These are phyloP conservation scores for Sitophilus oryzae DNA, from an alignment of 1,140 invertebrate species.

Conservation along the genomic window DNA sequence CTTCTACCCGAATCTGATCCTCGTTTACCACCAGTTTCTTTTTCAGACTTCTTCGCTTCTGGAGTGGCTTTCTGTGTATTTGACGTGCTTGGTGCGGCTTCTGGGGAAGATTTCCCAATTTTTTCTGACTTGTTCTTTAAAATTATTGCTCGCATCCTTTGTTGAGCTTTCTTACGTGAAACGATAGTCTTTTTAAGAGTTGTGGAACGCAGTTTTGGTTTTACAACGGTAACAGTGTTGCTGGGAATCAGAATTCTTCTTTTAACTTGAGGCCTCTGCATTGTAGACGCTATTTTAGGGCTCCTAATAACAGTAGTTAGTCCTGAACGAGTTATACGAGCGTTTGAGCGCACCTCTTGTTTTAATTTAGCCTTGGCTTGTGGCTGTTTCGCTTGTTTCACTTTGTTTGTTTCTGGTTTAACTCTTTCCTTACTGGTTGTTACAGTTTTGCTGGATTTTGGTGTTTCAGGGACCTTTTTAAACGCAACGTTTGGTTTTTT, in stretches of 20 bases:
- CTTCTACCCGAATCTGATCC: background rate
- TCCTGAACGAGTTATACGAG: constrained; percentile 29
- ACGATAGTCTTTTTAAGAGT: constrained; percentile 29
- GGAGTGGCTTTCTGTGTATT: background rate
- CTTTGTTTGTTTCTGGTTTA: background rate
- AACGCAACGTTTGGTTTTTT: constrained; percentile 19
- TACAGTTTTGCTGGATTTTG: constrained; percentile 12
- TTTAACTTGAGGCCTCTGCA: constrained; percentile 30
- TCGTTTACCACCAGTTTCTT: background rate
- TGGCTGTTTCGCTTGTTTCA: background rate
- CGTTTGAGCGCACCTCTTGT: background rate
- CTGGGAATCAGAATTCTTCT: constrained; percentile 29
- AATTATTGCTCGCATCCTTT: constrained; percentile 12
- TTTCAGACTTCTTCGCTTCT: background rate
- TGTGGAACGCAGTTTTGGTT: constrained; percentile 30
- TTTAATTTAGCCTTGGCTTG: background rate
- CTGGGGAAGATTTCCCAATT: background rate
- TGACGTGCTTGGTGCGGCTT: background rate
- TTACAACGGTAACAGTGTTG: constrained; percentile 19
- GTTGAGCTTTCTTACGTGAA: constrained; percentile 21
- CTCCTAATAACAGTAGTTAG: constrained; percentile 16
- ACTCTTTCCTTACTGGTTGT: background rate
- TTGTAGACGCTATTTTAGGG: background rate
- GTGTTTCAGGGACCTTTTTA: constrained; percentile 15
- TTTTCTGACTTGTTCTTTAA: background rate